Evolutionary conservation across 2,113 vertebrate genomes (phyloP).

Genomic region (Crotalus horridus): DNA sequence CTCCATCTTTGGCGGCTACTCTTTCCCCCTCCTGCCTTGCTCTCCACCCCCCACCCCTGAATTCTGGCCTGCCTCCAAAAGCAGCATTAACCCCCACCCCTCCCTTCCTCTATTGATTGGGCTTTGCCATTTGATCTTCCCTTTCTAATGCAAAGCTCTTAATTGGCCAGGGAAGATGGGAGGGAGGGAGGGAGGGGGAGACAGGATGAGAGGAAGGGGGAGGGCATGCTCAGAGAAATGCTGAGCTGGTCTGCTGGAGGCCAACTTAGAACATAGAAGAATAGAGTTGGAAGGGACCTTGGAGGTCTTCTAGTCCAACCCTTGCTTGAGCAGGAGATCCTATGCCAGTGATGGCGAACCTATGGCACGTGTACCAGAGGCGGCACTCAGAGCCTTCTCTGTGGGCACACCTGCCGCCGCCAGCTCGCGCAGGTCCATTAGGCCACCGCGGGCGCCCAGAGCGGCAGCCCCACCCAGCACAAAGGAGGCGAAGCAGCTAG

Average conservation of each 20-base stretch:
- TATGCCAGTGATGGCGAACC: too few species aligned
- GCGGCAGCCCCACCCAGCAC: too few species aligned
- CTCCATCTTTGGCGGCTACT: slow-evolving; percentile 26
- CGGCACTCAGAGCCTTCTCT: too few species aligned
- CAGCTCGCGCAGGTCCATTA: too few species aligned
- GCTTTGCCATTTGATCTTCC: slow-evolving; percentile 60
- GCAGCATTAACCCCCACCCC: slow-evolving; percentile 49
- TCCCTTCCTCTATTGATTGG: slow-evolving; percentile 46
- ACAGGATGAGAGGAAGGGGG: neutral
- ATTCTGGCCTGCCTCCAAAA: slow-evolving; percentile 58
- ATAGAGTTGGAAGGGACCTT: too few species aligned
- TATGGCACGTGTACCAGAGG: too few species aligned
- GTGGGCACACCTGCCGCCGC: too few species aligned
- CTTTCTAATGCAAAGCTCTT: slow-evolving; percentile 54
- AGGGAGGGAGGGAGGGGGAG: neutral
- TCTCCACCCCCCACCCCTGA: slow-evolving; percentile 25
- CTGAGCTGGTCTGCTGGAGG: neutral
- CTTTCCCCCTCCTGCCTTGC: slow-evolving; percentile 17
- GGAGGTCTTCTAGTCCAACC: too few species aligned
- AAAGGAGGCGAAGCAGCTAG: too few species aligned
- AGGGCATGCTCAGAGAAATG: neutral
- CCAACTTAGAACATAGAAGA: neutral
- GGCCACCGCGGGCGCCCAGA: too few species aligned
- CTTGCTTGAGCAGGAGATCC: too few species aligned
- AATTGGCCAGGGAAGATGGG: neutral